phyloP scores from a whole-genome alignment of 2,797 vertebrate species.

The Myripristis jacobus region DNA sequence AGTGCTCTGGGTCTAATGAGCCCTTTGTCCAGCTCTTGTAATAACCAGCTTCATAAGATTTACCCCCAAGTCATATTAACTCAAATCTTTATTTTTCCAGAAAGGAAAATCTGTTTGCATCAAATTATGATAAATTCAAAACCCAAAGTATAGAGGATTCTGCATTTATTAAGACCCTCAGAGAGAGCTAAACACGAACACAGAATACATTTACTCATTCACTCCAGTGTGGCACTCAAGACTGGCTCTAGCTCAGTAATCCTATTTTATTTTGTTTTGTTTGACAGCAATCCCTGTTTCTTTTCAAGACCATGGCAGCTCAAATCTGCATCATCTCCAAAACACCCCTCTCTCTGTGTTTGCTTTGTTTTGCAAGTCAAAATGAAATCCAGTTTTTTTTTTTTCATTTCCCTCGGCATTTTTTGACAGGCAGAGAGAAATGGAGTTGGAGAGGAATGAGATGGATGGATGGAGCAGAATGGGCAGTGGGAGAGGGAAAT shows the following conservation, averaged over 20 bases:
- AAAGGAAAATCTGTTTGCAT: too few relatives aligned
- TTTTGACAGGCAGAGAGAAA: conserved; percentile 25
- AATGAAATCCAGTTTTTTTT: conserved; percentile 17
- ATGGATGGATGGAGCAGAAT: conserved; percentile 40
- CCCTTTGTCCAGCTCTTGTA: background rate
- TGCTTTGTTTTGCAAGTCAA: conserved; percentile 2
- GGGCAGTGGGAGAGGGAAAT: conserved; percentile 28
- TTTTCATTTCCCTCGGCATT: conserved; percentile 42
- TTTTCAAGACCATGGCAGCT: background rate
- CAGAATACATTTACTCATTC: background rate
- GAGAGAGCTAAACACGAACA: background rate
- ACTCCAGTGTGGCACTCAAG: too few relatives aligned
- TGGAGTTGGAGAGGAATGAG: conserved; percentile 15
- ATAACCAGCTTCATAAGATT: background rate
- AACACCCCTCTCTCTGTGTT: background rate
- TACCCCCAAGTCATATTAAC: background rate
- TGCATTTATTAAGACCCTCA: background rate
- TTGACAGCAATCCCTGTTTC: background rate
- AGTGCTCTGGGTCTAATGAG: background rate
- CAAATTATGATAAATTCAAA: too few relatives aligned
- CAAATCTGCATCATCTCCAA: conserved; percentile 13
- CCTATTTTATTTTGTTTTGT: background rate
- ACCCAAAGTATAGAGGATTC: too few relatives aligned
- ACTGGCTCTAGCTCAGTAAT: too few relatives aligned
- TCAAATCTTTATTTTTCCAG: background rate